Base-by-base conservation (phyloP, 2,797 vertebrate genomes). In the Clarias platycephalus region DNA sequence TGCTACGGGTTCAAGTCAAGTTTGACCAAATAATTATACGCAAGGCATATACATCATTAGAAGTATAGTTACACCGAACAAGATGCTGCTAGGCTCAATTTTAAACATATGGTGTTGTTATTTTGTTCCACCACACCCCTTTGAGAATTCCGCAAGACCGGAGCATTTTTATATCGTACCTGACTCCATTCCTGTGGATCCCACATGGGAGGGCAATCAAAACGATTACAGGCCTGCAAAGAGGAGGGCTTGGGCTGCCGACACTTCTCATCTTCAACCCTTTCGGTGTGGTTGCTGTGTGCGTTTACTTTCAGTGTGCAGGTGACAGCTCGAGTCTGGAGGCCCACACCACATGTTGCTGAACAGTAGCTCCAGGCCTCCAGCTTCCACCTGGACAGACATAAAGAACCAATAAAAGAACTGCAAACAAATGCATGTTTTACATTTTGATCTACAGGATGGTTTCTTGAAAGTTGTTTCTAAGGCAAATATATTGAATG, bases 181-280 rank as follows among this genome's bases (percentile, higher is more conserved):
- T 94, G 94, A 90, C 94, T 95, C 98, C 98, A 99, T 76, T 94
- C 94, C 22, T 86, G 91, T 28, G 94, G 82, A 84, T 97, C 96
- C 98, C 98, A 99, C 90, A 92, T 94, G 5, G 98, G 96, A 20
- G 96, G 96, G 86, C 98, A 99, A 91, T 98, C 96, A 87, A 98
- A 97, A 60, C 96, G 96, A 91, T 98, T 99, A 92, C 98, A 99
- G 83, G 97, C 96, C 93, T 97, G 97, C 57, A 98, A 92, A 0
- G 95, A 93, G 71, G 84, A 90, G 80, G 98, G 97, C 74, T 98
- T 98, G 67, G 96, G 94, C 85, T 90, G 94, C 57, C 83, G 94
- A 87, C 98, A 99, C 79, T 96, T 92, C 81, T 95, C 94, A 5
- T 97, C 95, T 70, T 93, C 94, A 87, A 96, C 90, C 85, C 94